Conservation (phyloP, 2,888 invertebrate genomes). For the Agriotes lineatus region DNA sequence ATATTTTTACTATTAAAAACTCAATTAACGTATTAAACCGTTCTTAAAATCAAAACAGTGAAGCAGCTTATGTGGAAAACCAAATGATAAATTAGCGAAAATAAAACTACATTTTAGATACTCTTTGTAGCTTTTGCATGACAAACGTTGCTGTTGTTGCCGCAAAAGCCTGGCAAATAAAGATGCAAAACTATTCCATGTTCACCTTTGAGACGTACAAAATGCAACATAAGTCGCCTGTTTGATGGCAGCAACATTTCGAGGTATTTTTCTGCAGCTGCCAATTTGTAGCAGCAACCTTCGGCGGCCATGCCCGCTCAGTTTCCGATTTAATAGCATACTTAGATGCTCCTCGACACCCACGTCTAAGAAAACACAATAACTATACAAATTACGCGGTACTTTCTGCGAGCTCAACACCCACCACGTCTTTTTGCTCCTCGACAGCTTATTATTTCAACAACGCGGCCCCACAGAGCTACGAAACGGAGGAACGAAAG, state of each 20-base stretch:
- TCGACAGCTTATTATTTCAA: constrained; percentile 26
- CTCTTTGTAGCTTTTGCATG: too few species aligned
- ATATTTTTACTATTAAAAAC: too few species aligned
- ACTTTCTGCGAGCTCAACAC: constrained; percentile 18
- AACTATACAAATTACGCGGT: constrained; percentile 31
- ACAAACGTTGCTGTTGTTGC: too few species aligned
- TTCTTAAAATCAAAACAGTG: too few species aligned
- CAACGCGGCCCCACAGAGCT: not conserved
- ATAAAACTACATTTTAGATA: too few species aligned
- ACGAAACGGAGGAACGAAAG: not conserved
- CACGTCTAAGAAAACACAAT: constrained; percentile 31
- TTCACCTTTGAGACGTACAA: too few species aligned
- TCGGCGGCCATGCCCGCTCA: not conserved
- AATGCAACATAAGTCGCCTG: too few species aligned
- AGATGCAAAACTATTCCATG: too few species aligned
- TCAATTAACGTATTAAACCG: too few species aligned
- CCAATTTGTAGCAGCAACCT: not conserved
- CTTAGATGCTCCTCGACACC: constrained; percentile 16
- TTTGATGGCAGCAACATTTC: not conserved
- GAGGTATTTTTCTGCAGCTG: not conserved
- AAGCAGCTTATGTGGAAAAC: too few species aligned
- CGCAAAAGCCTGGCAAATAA: too few species aligned
- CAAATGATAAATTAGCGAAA: too few species aligned
- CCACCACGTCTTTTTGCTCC: constrained; percentile 24
- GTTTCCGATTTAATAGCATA: constrained; percentile 23